These are phyloP conservation scores for Adineta ricciae DNA, from an alignment of 2,888 invertebrate genomes.

Conservation along the genomic window DNA sequence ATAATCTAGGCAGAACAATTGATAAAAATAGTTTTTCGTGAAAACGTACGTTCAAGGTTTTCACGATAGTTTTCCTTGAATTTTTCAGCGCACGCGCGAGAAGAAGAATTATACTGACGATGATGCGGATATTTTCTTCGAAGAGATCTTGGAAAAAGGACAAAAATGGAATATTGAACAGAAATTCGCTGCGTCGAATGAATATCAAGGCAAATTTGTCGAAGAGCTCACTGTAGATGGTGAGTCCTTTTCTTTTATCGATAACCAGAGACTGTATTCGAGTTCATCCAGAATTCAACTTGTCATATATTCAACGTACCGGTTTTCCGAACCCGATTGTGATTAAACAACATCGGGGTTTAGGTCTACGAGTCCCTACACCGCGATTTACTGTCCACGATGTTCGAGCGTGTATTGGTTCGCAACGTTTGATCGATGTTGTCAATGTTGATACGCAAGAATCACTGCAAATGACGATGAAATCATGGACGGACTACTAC, in stretches of 20 bases:
- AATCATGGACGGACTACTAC: conserved; percentile 82
- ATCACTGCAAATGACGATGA: conserved; percentile 94
- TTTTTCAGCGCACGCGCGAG: neutral
- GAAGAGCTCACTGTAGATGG: neutral
- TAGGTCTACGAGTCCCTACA: conserved; percentile 61
- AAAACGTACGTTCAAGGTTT: too few species aligned
- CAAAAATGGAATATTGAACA: conserved; percentile 11
- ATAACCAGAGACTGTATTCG: too few species aligned
- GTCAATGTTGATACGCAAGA: conserved; percentile 98
- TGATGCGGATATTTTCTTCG: neutral
- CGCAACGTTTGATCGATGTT: conserved; percentile 80
- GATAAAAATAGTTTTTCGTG: neutral
- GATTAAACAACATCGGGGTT: conserved; percentile 74
- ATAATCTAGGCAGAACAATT: too few species aligned
- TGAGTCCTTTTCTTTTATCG: neutral
- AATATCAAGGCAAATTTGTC: conserved; percentile 19
- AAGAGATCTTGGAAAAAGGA: neutral
- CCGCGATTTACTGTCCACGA: conserved; percentile 80
- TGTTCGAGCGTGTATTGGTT: conserved; percentile 86
- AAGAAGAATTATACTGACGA: neutral
- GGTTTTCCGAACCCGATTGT: conserved; percentile 84
- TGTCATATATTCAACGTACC: conserved; percentile 56
- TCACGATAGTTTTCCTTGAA: neutral
- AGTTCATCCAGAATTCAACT: conserved; percentile 50
- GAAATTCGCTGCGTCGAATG: neutral